Percentiles rank a stretch among this genome's conserved stretches.
These are phyloP conservation scores for Cherax quadricarinatus DNA, from an alignment of 1,140 invertebrate species.

Conservation along the genomic window DNA sequence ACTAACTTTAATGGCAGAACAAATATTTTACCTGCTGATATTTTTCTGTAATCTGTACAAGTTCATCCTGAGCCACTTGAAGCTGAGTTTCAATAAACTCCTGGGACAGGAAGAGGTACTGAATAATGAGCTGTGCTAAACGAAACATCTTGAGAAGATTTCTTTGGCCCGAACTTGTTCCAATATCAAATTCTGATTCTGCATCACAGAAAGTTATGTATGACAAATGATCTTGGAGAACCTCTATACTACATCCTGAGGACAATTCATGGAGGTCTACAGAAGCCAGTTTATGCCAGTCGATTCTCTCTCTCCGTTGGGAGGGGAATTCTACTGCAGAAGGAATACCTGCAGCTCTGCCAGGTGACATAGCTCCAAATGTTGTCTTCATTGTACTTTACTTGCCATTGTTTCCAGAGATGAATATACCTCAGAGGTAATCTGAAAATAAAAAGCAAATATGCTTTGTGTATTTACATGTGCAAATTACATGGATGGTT, in stretches of 20 bases:
- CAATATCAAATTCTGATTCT: conserved; percentile 50
- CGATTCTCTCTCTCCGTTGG: conserved; percentile 43
- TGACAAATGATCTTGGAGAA: conserved; percentile 60
- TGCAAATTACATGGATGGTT: no score
- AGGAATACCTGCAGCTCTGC: conserved; percentile 8
- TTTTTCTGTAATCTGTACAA: conserved; percentile 42
- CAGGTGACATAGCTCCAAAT: conserved; percentile 17
- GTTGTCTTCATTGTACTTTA: conserved; percentile 28
- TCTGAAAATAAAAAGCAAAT: no score
- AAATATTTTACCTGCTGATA: conserved; percentile 53
- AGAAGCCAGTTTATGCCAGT: conserved; percentile 67
- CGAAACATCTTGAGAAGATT: conserved; percentile 66
- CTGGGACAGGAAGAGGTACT: conserved; percentile 68
- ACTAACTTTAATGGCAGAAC: not conserved
- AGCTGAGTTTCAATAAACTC: conserved; percentile 65
- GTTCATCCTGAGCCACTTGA: conserved; percentile 48
- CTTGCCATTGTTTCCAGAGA: not conserved
- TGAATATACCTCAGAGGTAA: not conserved
- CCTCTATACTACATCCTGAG: conserved; percentile 55
- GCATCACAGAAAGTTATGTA: conserved; percentile 64
- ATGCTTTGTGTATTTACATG: no score
- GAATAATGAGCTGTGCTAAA: conserved; percentile 60
- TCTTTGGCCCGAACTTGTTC: conserved; percentile 38
- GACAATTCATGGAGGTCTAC: conserved; percentile 62
- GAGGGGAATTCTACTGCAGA: conserved; percentile 63